Evolutionary conservation across 2,797 vertebrate genomes (phyloP).

Genomic region (Urosaurus nigricauda): DNA sequence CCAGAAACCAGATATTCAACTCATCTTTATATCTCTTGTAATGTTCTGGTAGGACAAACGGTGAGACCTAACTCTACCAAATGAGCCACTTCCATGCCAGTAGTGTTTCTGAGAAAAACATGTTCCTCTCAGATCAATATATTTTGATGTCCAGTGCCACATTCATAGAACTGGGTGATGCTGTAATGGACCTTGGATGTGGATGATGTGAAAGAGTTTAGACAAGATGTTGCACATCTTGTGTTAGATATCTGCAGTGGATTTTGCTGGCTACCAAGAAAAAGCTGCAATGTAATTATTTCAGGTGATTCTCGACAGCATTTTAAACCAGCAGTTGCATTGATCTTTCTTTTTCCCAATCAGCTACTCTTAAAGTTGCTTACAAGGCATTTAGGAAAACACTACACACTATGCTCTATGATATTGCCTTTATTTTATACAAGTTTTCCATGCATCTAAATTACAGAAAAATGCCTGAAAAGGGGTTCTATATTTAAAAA

Average conservation of each 20-base stretch:
- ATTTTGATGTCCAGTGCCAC: no score
- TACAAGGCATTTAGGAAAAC: not conserved
- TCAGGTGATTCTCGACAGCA: not conserved
- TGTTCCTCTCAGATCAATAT: no score
- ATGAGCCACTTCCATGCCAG: no score
- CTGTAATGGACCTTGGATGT: no score
- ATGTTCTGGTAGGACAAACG: no score
- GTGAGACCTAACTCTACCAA: no score
- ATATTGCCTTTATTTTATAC: constrained; percentile 2
- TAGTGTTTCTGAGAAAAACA: no score
- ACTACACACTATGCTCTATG: not conserved
- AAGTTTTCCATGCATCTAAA: constrained; percentile 2
- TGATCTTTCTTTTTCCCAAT: not conserved
- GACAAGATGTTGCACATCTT: not conserved
- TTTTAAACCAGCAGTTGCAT: not conserved
- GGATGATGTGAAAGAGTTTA: not conserved
- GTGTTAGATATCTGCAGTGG: not conserved
- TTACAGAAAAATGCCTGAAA: constrained; percentile 4
- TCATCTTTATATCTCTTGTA: no score
- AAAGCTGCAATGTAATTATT: not conserved
- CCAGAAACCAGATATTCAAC: no score
- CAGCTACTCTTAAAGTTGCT: constrained; percentile 9
- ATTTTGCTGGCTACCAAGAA: not conserved
- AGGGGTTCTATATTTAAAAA: not conserved
- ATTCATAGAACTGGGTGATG: no score